Conservation (phyloP, 37 sponge, comb jelly and placozoan species). For the Eunapius fragilis region DNA sequence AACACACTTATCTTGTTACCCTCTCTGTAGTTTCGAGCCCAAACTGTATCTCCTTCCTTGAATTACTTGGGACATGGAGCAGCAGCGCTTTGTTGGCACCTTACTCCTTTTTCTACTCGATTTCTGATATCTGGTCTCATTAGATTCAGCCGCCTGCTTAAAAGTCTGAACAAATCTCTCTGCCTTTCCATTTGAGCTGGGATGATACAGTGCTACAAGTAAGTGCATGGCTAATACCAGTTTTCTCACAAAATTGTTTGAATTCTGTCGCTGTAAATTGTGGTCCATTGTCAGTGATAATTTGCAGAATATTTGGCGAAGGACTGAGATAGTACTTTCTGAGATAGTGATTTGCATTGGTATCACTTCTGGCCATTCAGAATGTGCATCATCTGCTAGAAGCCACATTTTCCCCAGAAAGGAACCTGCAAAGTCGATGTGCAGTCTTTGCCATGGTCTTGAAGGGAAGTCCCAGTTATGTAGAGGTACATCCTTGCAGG, state of each 20-base stretch:
- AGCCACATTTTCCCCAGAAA: slow-evolving; percentile 25
- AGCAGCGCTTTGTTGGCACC: too few species aligned
- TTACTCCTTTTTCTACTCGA: too few species aligned
- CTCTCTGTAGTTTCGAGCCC: too few species aligned
- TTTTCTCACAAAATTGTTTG: neutral
- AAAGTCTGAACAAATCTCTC: slow-evolving; percentile 21
- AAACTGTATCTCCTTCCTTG: too few species aligned
- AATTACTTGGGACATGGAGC: too few species aligned
- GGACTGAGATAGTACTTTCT: neutral
- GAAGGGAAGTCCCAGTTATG: slow-evolving; percentile 21
- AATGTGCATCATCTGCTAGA: slow-evolving; percentile 30
- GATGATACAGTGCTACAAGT: slow-evolving; percentile 21
- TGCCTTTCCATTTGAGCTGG: slow-evolving; percentile 40
- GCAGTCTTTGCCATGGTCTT: slow-evolving; percentile 28
- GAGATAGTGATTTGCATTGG: slow-evolving; percentile 18
- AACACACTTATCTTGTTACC: too few species aligned
- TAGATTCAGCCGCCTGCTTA: neutral
- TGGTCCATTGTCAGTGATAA: slow-evolving; percentile 39
- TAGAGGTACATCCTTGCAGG: slow-evolving; percentile 7
- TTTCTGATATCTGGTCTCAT: too few species aligned
- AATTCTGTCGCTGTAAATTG: slow-evolving; percentile 32
- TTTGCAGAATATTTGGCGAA: neutral
- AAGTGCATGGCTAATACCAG: neutral
- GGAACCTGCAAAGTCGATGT: slow-evolving; percentile 41
- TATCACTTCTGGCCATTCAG: slow-evolving; percentile 47